Percentiles rank a stretch among this genome's conserved stretches.
These are phyloP conservation scores for Portunus trituberculatus DNA, from an alignment of 1,140 invertebrate species.

Conservation along the genomic window DNA sequence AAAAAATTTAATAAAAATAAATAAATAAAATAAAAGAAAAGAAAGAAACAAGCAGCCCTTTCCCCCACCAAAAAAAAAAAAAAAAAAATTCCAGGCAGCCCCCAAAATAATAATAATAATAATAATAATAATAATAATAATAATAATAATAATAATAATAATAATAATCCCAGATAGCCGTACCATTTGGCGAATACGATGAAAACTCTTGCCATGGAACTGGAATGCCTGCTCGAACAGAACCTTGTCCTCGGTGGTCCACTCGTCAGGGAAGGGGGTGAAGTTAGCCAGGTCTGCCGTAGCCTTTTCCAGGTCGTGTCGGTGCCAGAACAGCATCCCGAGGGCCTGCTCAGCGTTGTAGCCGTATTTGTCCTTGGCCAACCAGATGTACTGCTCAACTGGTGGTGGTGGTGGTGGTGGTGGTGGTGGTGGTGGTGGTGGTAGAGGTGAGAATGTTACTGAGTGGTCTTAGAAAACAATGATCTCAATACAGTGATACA, in stretches of 20 bases:
- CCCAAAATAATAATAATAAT: no score
- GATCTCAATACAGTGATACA: neutral
- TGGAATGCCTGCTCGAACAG: constrained; percentile 99
- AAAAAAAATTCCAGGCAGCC: no score
- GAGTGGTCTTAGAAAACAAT: no score
- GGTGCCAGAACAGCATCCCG: constrained; percentile 99
- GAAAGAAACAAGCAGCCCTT: no score
- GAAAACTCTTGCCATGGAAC: constrained; percentile 99
- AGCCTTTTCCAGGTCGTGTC: constrained; percentile 96
- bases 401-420: constrained; percentile 36
- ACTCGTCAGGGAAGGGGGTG: constrained; percentile 98
- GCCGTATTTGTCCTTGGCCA: constrained; percentile 98
- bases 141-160: no score
- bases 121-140: no score
- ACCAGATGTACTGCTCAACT: constrained; percentile 97
- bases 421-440: neutral
- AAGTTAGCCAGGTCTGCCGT: constrained; percentile 97
- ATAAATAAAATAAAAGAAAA: no score
- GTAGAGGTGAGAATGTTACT: neutral
- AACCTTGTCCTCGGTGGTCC: constrained; percentile 99
- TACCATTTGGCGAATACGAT: constrained; percentile 94
- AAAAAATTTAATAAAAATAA: no score
- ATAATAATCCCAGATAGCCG: no score
- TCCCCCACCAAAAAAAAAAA: neutral
- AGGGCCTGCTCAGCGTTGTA: constrained; percentile 98